Base-by-base conservation (phyloP, 2,888 invertebrate species). In the Habrosyne pyritoides region DNA sequence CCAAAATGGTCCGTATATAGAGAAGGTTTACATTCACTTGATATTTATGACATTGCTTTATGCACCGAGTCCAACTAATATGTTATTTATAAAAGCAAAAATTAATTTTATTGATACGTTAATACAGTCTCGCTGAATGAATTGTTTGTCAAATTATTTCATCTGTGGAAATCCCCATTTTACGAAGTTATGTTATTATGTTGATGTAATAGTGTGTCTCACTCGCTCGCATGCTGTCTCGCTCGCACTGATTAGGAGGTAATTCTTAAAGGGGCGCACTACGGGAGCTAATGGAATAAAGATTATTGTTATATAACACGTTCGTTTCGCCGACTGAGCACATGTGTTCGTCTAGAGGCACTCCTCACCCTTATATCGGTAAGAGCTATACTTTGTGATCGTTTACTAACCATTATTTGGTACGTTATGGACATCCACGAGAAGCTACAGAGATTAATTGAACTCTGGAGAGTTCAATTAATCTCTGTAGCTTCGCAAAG, bases 91-190 rank as follows among this genome's bases (percentile, higher is more conserved):
- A 4, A 5, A n/a, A n/a, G n/a, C n/a, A n/a, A n/a, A n/a, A n/a
- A n/a, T 65, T 66, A 67, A 75, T 68, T 67, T 61, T 59, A 73
- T 71, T 61, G 71, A 67, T 62, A 66, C 67, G 69, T 63, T 69
- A 65, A 74, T 72, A 62, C 68, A 65, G 69, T 71, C 61, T 60
- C 52, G 49, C 47, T 53, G 63, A 65, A 73, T 71, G 66, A 71
- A 69, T 69, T 61, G 60, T 65, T 69, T 66, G 64, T 60, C 60
- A 59, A 70, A 63, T 64, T 59, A 64, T 67, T 69, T 63, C 61
- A 54, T 42, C 60, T 47, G 56, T 49, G 47, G 51, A 60, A 54
- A 58, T 63, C 62, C 61, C 53, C 56, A 61, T 66, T 67, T 70
- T 65, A 58, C 28, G 52, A 64, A 66, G 67, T 67, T 72, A 67